phyloP scores from a whole-genome alignment of 2,797 vertebrate species.

The Urosaurus nigricauda region DNA sequence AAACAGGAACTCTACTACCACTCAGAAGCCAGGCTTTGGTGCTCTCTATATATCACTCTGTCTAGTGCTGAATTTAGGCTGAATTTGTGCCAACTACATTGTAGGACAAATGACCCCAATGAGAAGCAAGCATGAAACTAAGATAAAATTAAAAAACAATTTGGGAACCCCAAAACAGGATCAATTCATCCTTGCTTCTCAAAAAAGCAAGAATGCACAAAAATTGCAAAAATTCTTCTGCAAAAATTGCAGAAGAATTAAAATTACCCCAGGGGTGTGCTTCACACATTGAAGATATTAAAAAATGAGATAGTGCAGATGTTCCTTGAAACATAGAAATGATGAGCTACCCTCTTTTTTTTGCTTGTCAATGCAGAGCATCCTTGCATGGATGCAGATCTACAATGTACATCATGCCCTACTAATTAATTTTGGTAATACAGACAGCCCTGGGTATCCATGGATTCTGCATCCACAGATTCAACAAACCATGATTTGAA shows the following conservation, averaged over 20 bases:
- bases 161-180: not conserved
- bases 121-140: not conserved
- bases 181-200: not conserved
- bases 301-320: not conserved
- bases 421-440: not conserved
- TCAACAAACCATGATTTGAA: no score
- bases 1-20: not conserved
- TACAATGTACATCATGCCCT: not conserved
- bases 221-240: no score
- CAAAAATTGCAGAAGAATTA: constrained; percentile 30
- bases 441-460: no score
- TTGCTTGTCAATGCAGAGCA: not conserved
- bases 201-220: not conserved
- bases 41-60: not conserved
- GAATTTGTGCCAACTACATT: no score
- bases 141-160: not conserved
- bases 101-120: not conserved
- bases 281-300: not conserved
- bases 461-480: no score
- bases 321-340: not conserved
- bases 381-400: not conserved
- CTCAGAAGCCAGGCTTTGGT: no score
- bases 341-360: not conserved
- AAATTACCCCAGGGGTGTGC: not conserved
- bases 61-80: not conserved